Evolutionary conservation across 2,888 invertebrate genomes (phyloP).

Genomic region (Pediacus dermestoides): DNA sequence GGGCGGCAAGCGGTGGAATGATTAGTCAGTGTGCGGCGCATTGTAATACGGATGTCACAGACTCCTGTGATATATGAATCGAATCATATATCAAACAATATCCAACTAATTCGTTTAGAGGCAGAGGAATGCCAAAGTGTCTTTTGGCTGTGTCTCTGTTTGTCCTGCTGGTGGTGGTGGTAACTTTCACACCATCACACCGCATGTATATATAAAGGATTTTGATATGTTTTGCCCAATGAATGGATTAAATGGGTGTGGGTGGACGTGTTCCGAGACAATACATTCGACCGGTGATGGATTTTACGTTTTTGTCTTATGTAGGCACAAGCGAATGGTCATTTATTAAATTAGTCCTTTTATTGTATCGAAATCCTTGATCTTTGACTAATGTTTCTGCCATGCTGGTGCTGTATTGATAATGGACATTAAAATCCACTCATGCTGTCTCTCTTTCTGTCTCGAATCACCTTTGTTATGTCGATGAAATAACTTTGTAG

Average conservation of each 20-base stretch:
- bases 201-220: constrained; percentile 15
- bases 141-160: constrained; percentile 26
- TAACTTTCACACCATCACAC: background rate
- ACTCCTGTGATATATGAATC: constrained; percentile 46
- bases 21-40: constrained; percentile 44
- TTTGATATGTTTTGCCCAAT: constrained; percentile 28
- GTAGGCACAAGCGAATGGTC: constrained; percentile 25
- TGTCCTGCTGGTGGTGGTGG: constrained; percentile 6
- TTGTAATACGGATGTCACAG: constrained; percentile 43
- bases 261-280: constrained; percentile 31
- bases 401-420: constrained; percentile 3
- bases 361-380: constrained; percentile 25
- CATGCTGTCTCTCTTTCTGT: no score
- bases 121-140: constrained; percentile 23
- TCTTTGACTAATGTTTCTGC: constrained; percentile 22
- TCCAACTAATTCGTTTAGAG: constrained; percentile 37
- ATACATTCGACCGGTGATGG: constrained; percentile 38
- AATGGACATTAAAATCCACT: constrained; percentile 8
- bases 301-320: constrained; percentile 40
- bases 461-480: no score
- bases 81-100: constrained; percentile 47
- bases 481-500: no score
- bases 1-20: no score
- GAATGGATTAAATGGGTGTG: constrained; percentile 26
- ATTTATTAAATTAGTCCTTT: constrained; percentile 38